Conservation (phyloP, 2,113 vertebrate genomes). For the Drymodes brunneopygia region DNA sequence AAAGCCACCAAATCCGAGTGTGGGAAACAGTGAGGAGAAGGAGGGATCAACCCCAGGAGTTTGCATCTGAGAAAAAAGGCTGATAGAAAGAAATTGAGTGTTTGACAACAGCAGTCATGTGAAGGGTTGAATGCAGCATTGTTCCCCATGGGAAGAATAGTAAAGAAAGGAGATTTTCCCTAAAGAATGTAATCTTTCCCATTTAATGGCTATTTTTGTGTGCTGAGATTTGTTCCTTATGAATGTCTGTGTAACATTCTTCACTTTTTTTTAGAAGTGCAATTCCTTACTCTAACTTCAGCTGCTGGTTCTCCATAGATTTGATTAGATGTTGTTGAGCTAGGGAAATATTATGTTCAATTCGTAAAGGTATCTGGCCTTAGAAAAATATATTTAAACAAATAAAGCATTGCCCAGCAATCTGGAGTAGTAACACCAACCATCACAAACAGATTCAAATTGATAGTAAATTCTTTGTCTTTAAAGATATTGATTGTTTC, state of each 20-base stretch:
- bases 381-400: neutral
- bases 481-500: neutral
- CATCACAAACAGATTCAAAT: neutral
- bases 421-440: neutral
- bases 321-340: neutral
- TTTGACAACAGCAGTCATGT: constrained; percentile 20
- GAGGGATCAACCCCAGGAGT: constrained; percentile 23
- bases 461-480: neutral
- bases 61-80: constrained; percentile 18
- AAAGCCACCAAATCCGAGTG: neutral
- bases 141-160: neutral
- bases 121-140: constrained; percentile 6
- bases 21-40: constrained; percentile 16
- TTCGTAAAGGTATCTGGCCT: neutral
- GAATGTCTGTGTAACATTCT: neutral
- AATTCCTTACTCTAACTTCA: neutral
- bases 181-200: neutral
- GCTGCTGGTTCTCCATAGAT: neutral
- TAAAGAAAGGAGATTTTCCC: constrained; percentile 20
- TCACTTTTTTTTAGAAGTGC: neutral
- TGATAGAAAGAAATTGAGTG: neutral
- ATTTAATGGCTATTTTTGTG: neutral
- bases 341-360: neutral
- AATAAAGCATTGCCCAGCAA: neutral
- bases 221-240: neutral